A percentile compares a stretch with the other conserved stretches of the same genome.
These are phyloP conservation scores for Coboldia fuscipes DNA, from an alignment of 1,140 invertebrate species.

Conservation along the genomic window DNA sequence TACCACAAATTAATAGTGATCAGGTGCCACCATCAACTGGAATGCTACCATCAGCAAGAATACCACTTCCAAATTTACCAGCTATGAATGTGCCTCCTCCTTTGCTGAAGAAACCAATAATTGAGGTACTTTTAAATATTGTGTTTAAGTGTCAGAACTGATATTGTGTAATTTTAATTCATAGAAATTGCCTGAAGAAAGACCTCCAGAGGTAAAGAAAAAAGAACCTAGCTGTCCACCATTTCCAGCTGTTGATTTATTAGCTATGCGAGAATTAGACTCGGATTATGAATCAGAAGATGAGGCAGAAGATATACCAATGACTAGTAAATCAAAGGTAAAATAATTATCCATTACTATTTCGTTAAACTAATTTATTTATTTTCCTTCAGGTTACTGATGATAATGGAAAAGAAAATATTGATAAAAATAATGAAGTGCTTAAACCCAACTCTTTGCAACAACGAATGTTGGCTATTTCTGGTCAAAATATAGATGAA, in stretches of 20 bases:
- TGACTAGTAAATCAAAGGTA: too few relatives aligned
- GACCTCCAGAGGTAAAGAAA: slow-evolving; percentile 11
- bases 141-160: neutral
- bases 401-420: slow-evolving; percentile 33
- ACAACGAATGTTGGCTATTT: slow-evolving; percentile 63
- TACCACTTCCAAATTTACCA: slow-evolving; percentile 45
- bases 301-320: slow-evolving; percentile 26
- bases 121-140: neutral
- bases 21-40: slow-evolving; percentile 10
- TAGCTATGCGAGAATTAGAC: slow-evolving; percentile 26
- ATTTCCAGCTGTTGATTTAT: slow-evolving; percentile 53
- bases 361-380: too few relatives aligned
- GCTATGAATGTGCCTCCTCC: slow-evolving; percentile 22
- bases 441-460: slow-evolving; percentile 54
- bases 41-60: slow-evolving; percentile 36
- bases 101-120: slow-evolving; percentile 11
- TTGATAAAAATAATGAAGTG: slow-evolving; percentile 32
- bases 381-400: slow-evolving; percentile 7
- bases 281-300: slow-evolving; percentile 24
- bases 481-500: slow-evolving; percentile 76
- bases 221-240: slow-evolving; percentile 76
- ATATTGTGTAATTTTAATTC: neutral
- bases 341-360: too few relatives aligned
- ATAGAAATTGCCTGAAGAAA: slow-evolving; percentile 4
- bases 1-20: slow-evolving; percentile 40